These are phyloP conservation scores for Scopus umbretta DNA, from an alignment of 2,113 vertebrate species.

Conservation along the genomic window DNA sequence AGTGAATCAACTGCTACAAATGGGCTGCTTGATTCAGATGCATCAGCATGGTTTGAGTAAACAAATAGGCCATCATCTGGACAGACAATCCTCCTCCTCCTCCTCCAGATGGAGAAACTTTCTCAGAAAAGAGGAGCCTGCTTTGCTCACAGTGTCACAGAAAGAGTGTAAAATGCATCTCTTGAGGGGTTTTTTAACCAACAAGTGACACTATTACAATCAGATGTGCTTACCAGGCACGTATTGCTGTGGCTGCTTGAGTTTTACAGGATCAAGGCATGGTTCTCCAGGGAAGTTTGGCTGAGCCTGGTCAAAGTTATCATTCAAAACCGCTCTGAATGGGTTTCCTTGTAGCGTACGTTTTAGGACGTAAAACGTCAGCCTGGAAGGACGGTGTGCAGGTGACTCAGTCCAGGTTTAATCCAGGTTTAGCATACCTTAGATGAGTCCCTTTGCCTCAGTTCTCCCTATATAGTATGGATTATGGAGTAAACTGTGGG, in stretches of 20 bases:
- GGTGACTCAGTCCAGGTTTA: neutral
- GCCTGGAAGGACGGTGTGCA: neutral
- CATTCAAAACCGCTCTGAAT: neutral
- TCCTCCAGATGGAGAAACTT: neutral
- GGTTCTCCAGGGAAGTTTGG: neutral
- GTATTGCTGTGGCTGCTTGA: neutral
- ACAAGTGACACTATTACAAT: neutral
- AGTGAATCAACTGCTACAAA: neutral
- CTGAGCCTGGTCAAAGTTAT: neutral
- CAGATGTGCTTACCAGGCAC: neutral
- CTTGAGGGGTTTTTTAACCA: neutral
- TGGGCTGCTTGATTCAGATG: neutral
- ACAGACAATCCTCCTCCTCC: neutral
- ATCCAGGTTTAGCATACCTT: neutral
- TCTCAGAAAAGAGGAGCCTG: neutral
- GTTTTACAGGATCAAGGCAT: neutral
- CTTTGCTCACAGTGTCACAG: neutral
- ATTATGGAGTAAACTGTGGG: neutral
- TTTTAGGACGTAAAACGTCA: neutral
- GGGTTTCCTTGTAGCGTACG: fast-evolving
- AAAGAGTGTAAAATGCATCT: neutral
- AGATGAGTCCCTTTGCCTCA: neutral
- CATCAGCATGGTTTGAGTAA: neutral
- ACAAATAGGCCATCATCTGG: neutral
- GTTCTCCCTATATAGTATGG: neutral